Base-by-base conservation (phyloP, 2,888 invertebrate genomes). In the Campoplex capitator region DNA sequence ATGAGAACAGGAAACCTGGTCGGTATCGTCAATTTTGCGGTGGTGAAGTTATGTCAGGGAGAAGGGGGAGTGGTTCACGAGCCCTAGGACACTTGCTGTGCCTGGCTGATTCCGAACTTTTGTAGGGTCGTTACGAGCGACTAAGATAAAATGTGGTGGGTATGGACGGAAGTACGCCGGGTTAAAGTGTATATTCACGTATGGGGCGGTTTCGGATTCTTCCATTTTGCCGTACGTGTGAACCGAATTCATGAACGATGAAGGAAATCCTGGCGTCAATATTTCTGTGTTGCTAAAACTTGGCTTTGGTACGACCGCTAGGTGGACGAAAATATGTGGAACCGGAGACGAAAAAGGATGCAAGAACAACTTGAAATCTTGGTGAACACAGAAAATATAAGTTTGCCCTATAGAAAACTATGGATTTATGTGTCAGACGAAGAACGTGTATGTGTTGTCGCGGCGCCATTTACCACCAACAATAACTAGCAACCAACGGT, bases 41-140 rank as follows among this genome's bases (percentile, higher is more conserved):
- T 62, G 79, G 32, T 54, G 67, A 18, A 74, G 62, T 51, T 75
- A 48, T 28, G 28, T 28, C 58, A 4, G 79, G 18, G 18, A 38
- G 51, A 81, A 74, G 62, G 80, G 23, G 38, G 9, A 35, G 74
- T 54, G 65, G 80, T 81, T 86, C 77, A 84, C 68, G 86, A 76
- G 62, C 68, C 77, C 62, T 67, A 70, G 68, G 81, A 38, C 80
- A 58, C 76, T 91, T 89, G 91, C 90, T 89, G 81, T 71, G 76
- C 54, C 56, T 74, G 83, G 84, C 89, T 91, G 91, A 93, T 92
- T 92, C 90, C 84, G 90, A 91, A 92, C 91, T 93, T 93, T 93
- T 93, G 93, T 91, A 90, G 91, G 91, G 92, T 91, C 93, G 93
- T 93, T 93, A 93, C 91, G 91, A 92, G 89, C 89, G 90, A 85